phyloP scores from a whole-genome alignment of 2,113 vertebrate species.

The Emydura subglobosa region DNA sequence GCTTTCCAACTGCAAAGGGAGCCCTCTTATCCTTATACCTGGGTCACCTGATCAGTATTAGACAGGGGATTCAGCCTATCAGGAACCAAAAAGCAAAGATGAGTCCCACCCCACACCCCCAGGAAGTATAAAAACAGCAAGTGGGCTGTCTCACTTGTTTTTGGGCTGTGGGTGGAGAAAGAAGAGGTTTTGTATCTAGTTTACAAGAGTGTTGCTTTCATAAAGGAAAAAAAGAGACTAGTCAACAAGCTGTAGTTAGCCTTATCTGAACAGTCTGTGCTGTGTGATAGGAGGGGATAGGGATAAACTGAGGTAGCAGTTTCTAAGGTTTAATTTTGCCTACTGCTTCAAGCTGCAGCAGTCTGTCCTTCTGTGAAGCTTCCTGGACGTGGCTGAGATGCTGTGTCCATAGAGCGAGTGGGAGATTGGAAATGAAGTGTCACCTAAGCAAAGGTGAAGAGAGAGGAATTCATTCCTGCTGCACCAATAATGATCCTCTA shows the following conservation, averaged over 20 bases:
- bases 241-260: fast-evolving
- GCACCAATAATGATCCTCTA: too few relatives aligned
- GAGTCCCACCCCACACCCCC: fast-evolving
- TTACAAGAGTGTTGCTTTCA: not conserved
- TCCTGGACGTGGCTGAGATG: not conserved
- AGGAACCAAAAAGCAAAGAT: not conserved
- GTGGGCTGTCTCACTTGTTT: fast-evolving
- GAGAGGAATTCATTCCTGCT: not conserved
- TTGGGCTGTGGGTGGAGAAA: fast-evolving
- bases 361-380: too few relatives aligned
- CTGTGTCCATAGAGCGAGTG: not conserved
- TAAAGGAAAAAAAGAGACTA: not conserved
- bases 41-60: not conserved
- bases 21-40: fast-evolving
- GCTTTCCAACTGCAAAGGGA: fast-evolving
- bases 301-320: fast-evolving
- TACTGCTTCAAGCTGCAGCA: not conserved
- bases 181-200: too few relatives aligned
- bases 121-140: not conserved
- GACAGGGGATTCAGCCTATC: not conserved
- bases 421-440: not conserved
- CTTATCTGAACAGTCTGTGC: not conserved
- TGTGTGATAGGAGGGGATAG: not conserved
- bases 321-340: too few relatives aligned
- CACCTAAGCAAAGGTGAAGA: not conserved